Base-by-base conservation (phyloP, 2,113 vertebrate genomes). In the Gobius niger region DNA sequence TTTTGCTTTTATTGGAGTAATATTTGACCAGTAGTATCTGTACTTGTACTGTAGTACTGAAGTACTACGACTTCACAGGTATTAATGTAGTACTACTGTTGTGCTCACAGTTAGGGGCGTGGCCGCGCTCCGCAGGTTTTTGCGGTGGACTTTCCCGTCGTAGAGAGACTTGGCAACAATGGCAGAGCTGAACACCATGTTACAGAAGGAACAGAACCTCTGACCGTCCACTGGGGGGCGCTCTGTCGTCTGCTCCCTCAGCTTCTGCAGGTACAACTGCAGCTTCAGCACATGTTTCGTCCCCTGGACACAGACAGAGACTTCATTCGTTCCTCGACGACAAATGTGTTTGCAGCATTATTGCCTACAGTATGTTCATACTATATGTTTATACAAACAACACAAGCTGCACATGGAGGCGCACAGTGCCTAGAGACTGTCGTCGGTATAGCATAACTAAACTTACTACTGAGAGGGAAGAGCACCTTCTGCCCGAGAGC, bases 231-330 rank as follows among this genome's bases (percentile, higher is more conserved):
- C 51, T 53, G 16, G 9, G 4, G 2, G 16, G 3, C 9, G 8
- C 7, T 53, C 51, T n/a, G 5, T 75, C 69, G 56, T 88, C 76
- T 93, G 92, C 8, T 87, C 83, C 78, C 76, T 86, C 13, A 76
- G 90, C 46, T 67, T 83, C 40, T 91, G 90, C 80, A 95, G 81
- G 76, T 92, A 93, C 62, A 89, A 62, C 41, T 60, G 91, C 78
- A 96, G 82, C 73, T 93, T 95, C 72, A 93, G 87, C 61, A 93
- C 89, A 56, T 96, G 95, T 49, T 88, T 94, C 89, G 94, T 94
- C 67, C 96, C 94, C 95, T 98, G 81, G 53, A 89, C 52, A 63
- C 9, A 9, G 63, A 6, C 24, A 34, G 24, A 34, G 24, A 34
- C 24, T 34, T 34, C 24, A 34, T 34, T 34, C 3, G 24, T 34